Percentiles rank a stretch among this genome's conserved stretches.
Conservation (phyloP, 2,113 vertebrate species). For the Nesogale talazaci region DNA sequence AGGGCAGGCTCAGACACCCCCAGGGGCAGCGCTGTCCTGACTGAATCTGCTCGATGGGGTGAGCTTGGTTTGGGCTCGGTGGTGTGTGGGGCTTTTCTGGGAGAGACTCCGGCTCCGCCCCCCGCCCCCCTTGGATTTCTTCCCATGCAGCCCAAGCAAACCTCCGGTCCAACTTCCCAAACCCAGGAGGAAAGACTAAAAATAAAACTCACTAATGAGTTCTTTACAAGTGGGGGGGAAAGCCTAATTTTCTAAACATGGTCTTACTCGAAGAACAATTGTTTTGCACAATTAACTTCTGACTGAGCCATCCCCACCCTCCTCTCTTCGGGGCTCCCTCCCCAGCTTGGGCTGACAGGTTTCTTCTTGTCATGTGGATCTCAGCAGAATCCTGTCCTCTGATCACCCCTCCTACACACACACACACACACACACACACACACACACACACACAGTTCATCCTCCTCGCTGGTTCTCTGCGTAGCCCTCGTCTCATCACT, state of each 20-base stretch:
- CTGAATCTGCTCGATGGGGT: too few species aligned
- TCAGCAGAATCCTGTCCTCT: background rate
- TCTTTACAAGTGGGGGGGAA: slow-evolving; percentile 31
- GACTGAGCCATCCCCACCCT: background rate
- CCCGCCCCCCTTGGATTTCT: too few species aligned
- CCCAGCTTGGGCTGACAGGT: background rate
- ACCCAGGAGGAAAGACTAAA: slow-evolving; percentile 53
- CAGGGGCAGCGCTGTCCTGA: too few species aligned
- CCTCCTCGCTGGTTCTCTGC: too few species aligned
- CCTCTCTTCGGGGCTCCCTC: background rate
- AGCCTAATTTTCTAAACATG: slow-evolving; percentile 58
- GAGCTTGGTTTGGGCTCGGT: too few species aligned
- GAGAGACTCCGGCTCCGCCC: too few species aligned
- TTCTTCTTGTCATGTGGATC: background rate
- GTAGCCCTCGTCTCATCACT: too few species aligned
- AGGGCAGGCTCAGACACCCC: too few species aligned
- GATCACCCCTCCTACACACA: too few species aligned
- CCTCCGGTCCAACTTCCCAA: background rate
- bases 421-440: too few species aligned
- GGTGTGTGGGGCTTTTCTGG: too few species aligned
- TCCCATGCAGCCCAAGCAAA: background rate
- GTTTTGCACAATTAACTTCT: slow-evolving; percentile 43
- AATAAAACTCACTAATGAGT: slow-evolving; percentile 63
- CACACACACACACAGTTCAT: too few species aligned
- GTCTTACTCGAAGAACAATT: slow-evolving; percentile 63